These are phyloP conservation scores for Heterochromis multidens DNA, from an alignment of 2,113 vertebrate genomes.

Conservation along the genomic window DNA sequence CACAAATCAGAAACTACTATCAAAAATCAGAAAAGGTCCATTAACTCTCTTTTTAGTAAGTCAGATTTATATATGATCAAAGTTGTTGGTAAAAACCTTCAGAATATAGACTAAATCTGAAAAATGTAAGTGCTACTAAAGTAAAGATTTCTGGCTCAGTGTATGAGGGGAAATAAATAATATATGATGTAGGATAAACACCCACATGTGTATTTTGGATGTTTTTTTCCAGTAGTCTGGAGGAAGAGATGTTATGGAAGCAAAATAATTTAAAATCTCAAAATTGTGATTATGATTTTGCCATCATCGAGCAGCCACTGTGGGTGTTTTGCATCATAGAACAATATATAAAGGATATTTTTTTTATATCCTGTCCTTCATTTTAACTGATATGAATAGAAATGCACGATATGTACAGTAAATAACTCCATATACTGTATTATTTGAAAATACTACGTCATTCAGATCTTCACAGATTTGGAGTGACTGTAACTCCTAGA, in stretches of 20 bases:
- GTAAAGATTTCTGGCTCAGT: neutral
- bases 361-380: neutral
- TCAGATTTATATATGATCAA: neutral
- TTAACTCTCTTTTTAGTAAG: neutral
- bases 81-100: neutral
- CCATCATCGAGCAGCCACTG: neutral
- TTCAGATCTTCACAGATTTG: neutral
- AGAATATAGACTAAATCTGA: neutral
- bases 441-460: neutral
- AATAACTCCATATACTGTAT: neutral
- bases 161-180: fast-evolving
- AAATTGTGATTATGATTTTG: neutral
- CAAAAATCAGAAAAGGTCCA: neutral
- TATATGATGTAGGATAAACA: neutral
- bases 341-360: neutral
- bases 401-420: neutral
- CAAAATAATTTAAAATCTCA: neutral
- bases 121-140: neutral
- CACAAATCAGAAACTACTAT: neutral
- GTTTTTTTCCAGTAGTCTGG: neutral
- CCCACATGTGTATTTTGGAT: neutral
- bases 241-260: neutral
- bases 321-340: neutral
- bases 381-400: neutral
- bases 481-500: neutral